Percentiles rank a stretch among this genome's conserved stretches.
These are phyloP conservation scores for Calidris pugnax DNA, from an alignment of 2,113 vertebrate genomes.

Conservation along the genomic window DNA sequence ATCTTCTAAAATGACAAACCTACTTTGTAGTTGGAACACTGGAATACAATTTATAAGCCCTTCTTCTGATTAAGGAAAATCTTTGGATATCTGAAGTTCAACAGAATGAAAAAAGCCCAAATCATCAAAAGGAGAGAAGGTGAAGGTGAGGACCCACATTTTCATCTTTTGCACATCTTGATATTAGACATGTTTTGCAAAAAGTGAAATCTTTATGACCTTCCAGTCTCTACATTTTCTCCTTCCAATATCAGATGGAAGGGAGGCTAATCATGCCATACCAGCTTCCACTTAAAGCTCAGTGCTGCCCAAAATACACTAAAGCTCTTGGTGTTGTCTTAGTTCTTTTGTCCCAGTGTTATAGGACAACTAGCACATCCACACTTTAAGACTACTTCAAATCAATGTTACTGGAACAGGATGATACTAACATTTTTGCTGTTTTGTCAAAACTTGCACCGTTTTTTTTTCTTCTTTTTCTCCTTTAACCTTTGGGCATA, in stretches of 20 bases:
- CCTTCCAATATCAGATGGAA: not conserved
- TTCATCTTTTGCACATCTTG: not conserved
- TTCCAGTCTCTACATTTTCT: not conserved
- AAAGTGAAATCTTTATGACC: not conserved
- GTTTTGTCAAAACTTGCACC: not conserved
- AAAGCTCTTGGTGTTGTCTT: not conserved
- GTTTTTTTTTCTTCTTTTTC: not conserved
- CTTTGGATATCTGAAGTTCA: not conserved
- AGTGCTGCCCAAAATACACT: not conserved
- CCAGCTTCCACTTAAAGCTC: not conserved
- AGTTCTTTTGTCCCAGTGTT: not conserved
- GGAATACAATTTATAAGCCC: not conserved
- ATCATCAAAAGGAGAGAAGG: not conserved
- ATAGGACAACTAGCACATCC: not conserved
- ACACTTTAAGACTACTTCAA: not conserved
- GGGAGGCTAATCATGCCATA: accelerated
- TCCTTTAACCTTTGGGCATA: not conserved
- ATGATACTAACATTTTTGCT: not conserved
- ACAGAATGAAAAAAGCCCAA: not conserved
- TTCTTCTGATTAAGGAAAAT: not conserved
- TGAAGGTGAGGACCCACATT: not conserved
- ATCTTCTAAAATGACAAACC: not conserved
- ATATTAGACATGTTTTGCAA: not conserved
- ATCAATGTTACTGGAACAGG: not conserved
- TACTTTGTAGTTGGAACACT: not conserved